These are phyloP conservation scores for Porites divaricata DNA, from an alignment of 92 coral and sea anemone species.

Conservation along the genomic window DNA sequence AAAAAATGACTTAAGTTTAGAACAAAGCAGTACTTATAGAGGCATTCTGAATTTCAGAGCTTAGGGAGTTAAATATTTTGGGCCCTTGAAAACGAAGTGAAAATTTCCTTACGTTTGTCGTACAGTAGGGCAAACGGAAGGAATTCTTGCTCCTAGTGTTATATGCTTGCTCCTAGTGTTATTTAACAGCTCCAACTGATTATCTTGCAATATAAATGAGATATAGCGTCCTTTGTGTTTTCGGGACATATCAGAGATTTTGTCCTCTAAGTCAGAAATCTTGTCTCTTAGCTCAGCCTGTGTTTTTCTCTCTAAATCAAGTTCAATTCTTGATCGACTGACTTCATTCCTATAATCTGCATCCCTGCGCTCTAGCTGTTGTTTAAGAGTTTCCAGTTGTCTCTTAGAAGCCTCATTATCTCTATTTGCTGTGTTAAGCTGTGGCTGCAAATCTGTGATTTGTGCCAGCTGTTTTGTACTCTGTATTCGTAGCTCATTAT, in stretches of 20 bases:
- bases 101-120: no score
- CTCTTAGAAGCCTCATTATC: conserved; percentile 72
- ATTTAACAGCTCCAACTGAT: conserved; percentile 69
- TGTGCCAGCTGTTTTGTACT: conserved; percentile 77
- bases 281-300: conserved; percentile 72
- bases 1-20: no score
- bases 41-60: no score
- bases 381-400: conserved; percentile 70
- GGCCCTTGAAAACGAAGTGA: no score
- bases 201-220: conserved; percentile 73
- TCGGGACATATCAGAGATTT: conserved; percentile 59
- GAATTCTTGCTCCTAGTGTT: no score
- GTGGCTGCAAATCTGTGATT: conserved; percentile 88
- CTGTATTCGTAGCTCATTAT: conserved; percentile 85
- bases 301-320: conserved; percentile 79
- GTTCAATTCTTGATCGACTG: conserved; percentile 76
- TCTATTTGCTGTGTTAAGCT: conserved; percentile 61
- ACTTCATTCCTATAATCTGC: conserved; percentile 73
- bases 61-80: no score
- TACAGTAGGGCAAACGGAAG: no score
- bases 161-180: no score
- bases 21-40: no score
- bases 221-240: conserved; percentile 42
- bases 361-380: conserved; percentile 82
- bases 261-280: conserved; percentile 74